A percentile compares a stretch with the other conserved stretches of the same genome.
These are phyloP conservation scores for Drosophila tani DNA, from an alignment of 1,140 invertebrate species.

Conservation along the genomic window DNA sequence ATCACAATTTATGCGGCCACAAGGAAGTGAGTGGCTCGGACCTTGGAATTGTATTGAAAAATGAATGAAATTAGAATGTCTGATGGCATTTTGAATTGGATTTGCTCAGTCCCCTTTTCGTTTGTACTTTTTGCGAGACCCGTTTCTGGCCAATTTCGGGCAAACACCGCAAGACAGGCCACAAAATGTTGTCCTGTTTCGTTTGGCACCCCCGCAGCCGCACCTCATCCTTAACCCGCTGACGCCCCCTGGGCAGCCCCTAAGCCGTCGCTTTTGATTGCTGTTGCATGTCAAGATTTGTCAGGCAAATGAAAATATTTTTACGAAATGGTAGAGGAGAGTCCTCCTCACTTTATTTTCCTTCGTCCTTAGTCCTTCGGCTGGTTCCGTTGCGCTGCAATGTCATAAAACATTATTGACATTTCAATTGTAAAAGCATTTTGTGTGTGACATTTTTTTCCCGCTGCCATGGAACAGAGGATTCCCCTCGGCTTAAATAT, in stretches of 20 bases:
- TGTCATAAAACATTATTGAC: constrained; percentile 82
- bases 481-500: constrained; percentile 30
- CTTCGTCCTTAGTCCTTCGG: constrained; percentile 15
- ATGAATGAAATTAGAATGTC: constrained; percentile 83
- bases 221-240: constrained; percentile 1
- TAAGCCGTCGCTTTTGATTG: constrained; percentile 65
- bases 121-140: constrained; percentile 33
- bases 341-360: constrained; percentile 7
- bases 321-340: constrained; percentile 24
- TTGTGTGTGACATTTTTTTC: constrained; percentile 61
- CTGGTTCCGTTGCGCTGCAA: constrained; percentile 54
- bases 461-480: constrained; percentile 1
- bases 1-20: constrained; percentile 73
- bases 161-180: constrained; percentile 79
- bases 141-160: constrained; percentile 73
- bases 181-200: constrained; percentile 64
- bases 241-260: constrained; percentile 8
- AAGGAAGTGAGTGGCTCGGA: constrained; percentile 38
- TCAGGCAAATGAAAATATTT: constrained; percentile 75
- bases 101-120: constrained; percentile 47
- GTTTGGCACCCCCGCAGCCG: constrained; percentile 11
- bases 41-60: constrained; percentile 78
- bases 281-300: constrained; percentile 79
- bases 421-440: constrained; percentile 77
- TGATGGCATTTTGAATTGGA: constrained; percentile 82